Evolutionary conservation across 2,888 invertebrate species (phyloP).

Genomic region (Sinelater perroti): DNA sequence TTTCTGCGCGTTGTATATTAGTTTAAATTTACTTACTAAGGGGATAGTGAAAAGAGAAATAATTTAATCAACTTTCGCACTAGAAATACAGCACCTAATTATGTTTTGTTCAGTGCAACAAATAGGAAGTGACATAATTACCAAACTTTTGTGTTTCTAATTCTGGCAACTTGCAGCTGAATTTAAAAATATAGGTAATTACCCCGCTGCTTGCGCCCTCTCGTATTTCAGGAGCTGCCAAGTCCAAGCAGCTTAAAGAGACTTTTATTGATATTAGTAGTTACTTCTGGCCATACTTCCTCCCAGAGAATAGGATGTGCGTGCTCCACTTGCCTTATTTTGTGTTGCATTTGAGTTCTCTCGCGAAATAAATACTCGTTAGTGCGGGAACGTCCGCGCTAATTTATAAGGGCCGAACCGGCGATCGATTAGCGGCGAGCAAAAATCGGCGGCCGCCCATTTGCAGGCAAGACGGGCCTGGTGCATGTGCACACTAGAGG

Average conservation of each 20-base stretch:
- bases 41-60: too few relatives aligned
- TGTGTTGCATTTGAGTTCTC: conserved; percentile 19
- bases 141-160: too few relatives aligned
- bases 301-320: conserved; percentile 23
- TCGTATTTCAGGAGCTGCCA: conserved; percentile 5
- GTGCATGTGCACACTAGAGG: not conserved
- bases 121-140: too few relatives aligned
- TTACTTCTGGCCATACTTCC: conserved; percentile 34
- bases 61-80: too few relatives aligned
- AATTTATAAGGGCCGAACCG: conserved; percentile 21
- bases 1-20: too few relatives aligned
- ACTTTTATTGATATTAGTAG: conserved; percentile 46
- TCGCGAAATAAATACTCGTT: conserved; percentile 30
- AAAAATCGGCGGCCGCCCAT: too few relatives aligned
- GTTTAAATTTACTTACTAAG: too few relatives aligned
- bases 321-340: conserved; percentile 32
- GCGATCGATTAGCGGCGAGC: not conserved
- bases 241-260: conserved; percentile 34
- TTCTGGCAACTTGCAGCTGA: too few relatives aligned
- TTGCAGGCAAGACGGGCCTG: too few relatives aligned
- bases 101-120: too few relatives aligned
- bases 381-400: conserved; percentile 23
- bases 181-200: conserved; percentile 12
- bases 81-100: too few relatives aligned
- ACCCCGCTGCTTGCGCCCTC: conserved; percentile 7